Percentiles rank a stretch among this genome's conserved stretches.
Evolutionary conservation across 2,888 invertebrate species (phyloP).

Genomic region (Pseudoips prasinana): DNA sequence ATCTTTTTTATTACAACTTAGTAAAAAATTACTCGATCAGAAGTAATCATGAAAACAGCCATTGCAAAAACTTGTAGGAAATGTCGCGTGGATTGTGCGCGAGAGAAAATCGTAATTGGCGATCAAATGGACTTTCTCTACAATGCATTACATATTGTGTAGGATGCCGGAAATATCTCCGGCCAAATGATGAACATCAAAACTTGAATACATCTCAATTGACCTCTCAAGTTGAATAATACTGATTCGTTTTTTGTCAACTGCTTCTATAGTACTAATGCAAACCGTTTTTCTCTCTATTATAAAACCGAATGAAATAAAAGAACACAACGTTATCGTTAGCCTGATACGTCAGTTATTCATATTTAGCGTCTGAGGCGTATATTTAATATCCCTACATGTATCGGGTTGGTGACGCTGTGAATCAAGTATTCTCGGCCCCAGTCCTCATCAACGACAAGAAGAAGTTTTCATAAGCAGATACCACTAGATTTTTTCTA

Average conservation of each 20-base stretch:
- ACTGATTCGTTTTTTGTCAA: slow-evolving; percentile 19
- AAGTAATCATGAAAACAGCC: not conserved
- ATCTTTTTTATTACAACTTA: too few species aligned
- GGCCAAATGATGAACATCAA: slow-evolving; percentile 25
- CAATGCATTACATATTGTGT: slow-evolving; percentile 34
- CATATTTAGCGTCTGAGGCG: too few species aligned
- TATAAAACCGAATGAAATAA: too few species aligned
- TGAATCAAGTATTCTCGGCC: too few species aligned
- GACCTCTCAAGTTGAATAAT: slow-evolving; percentile 23
- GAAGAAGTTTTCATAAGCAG: too few species aligned
- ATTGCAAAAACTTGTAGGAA: slow-evolving; percentile 27
- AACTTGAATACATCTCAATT: slow-evolving; percentile 20
- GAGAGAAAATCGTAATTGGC: slow-evolving; percentile 57
- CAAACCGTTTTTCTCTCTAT: slow-evolving; percentile 4
- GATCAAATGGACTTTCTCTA: slow-evolving; percentile 55
- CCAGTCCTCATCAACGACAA: slow-evolving; percentile 7
- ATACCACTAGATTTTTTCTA: slow-evolving; percentile 59
- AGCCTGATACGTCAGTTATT: too few species aligned
- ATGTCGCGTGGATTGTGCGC: slow-evolving; percentile 41
- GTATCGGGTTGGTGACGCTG: too few species aligned
- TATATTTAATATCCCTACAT: too few species aligned
- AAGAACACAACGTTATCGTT: too few species aligned
- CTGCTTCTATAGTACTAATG: slow-evolving; percentile 1
- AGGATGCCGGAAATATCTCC: slow-evolving; percentile 32
- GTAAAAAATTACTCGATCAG: too few species aligned